phyloP scores from a whole-genome alignment of 2,113 vertebrate species.

The Daboia siamensis region DNA sequence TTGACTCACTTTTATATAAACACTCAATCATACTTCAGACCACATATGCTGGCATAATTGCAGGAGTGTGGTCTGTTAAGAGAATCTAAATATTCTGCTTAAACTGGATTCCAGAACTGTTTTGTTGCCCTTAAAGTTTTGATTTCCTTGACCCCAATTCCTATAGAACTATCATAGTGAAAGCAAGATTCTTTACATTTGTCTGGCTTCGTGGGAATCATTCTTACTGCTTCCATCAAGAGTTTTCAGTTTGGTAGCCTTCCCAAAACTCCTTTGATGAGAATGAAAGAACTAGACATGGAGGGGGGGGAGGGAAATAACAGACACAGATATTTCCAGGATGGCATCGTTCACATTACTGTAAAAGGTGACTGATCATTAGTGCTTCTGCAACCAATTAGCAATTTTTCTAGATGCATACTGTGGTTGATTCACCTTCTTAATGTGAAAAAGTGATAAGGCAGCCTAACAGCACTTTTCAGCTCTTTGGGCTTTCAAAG shows the following conservation, averaged over 20 bases:
- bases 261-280: background rate
- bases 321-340: background rate
- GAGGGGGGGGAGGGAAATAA: too few species aligned
- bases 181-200: background rate
- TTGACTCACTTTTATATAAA: background rate
- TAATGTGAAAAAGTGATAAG: background rate
- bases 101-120: background rate
- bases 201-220: background rate
- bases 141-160: background rate
- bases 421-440: background rate
- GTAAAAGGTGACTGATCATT: slow-evolving; percentile 8
- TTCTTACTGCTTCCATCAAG: background rate
- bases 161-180: background rate
- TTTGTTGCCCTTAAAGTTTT: background rate
- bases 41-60: background rate
- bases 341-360: background rate
- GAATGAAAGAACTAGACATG: background rate
- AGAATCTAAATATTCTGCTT: background rate
- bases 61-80: background rate
- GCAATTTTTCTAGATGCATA: background rate
- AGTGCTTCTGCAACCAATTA: background rate
- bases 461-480: background rate
- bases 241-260: background rate
- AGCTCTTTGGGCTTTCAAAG: background rate
- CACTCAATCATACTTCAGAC: background rate